Conservation (phyloP, 2,797 vertebrate species). For the Tachyglossus aculeatus region DNA sequence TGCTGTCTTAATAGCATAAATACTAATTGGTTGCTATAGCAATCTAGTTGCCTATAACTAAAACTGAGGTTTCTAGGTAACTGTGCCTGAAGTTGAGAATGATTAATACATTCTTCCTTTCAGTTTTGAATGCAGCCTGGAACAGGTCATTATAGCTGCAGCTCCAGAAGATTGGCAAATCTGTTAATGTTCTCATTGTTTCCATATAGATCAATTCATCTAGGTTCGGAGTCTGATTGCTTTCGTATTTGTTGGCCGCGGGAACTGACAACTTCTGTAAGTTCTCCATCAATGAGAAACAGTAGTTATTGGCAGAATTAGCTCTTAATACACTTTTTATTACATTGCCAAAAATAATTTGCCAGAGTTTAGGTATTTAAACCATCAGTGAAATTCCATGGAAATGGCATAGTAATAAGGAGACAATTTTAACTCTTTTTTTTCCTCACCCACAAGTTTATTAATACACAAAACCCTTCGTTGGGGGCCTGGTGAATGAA, state of each 20-base stretch:
- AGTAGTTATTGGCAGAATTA: constrained; percentile 71
- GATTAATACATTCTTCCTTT: constrained; percentile 30
- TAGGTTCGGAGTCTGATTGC: constrained; percentile 58
- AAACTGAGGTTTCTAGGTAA: constrained; percentile 57
- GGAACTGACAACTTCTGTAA: constrained; percentile 72
- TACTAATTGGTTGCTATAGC: constrained; percentile 61
- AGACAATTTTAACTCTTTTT: constrained; percentile 42
- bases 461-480: constrained; percentile 35
- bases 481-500: constrained; percentile 19
- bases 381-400: constrained; percentile 61
- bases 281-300: constrained; percentile 68
- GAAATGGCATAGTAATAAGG: constrained; percentile 62
- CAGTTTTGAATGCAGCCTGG: constrained; percentile 41
- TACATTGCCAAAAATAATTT: constrained; percentile 70
- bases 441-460: constrained; percentile 52
- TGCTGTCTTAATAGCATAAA: constrained; percentile 38
- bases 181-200: constrained; percentile 67
- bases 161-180: constrained; percentile 46
- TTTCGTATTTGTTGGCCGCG: constrained; percentile 59
- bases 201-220: constrained; percentile 66
- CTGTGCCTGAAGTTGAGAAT: constrained; percentile 42
- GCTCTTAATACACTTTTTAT: constrained; percentile 72
- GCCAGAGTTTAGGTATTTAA: constrained; percentile 66
- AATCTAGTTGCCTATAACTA: constrained; percentile 53
- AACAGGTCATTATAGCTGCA: no score